Percentiles rank a stretch among this genome's conserved stretches.
Conservation (phyloP, 37 sponge, comb jelly and placozoan genomes). For the Bolinopsis microptera region DNA sequence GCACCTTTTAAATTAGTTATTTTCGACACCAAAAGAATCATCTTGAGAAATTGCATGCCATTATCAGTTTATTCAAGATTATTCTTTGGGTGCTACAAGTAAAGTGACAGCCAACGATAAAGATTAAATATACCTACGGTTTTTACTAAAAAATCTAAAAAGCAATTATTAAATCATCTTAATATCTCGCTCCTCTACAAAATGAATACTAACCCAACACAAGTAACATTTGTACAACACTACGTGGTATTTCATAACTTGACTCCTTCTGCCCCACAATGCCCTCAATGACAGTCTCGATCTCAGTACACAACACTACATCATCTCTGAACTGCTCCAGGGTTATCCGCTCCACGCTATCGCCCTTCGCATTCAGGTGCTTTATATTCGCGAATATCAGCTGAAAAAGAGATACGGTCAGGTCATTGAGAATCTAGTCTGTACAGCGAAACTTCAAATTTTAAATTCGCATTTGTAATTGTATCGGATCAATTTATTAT, state of each 20-base stretch:
- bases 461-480: too few species aligned
- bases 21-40: not conserved
- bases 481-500: too few species aligned
- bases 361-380: not conserved
- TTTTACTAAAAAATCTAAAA: too few species aligned
- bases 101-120: too few species aligned
- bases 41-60: too few species aligned
- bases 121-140: too few species aligned
- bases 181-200: too few species aligned
- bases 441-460: too few species aligned
- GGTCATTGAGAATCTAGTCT: too few species aligned
- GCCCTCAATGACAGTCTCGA: conserved; percentile 8
- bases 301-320: conserved; percentile 40
- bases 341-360: conserved; percentile 28
- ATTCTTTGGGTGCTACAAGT: too few species aligned
- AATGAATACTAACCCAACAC: conserved; percentile 17
- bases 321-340: conserved; percentile 45
- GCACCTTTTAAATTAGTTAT: not conserved
- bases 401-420: conserved; percentile 39
- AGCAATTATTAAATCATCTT: too few species aligned
- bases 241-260: not conserved
- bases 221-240: conserved; percentile 35
- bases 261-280: not conserved
- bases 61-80: too few species aligned
- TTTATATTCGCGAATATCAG: conserved; percentile 56